Conservation (phyloP, 2,888 invertebrate genomes). For the Athripsodes cinereus region DNA sequence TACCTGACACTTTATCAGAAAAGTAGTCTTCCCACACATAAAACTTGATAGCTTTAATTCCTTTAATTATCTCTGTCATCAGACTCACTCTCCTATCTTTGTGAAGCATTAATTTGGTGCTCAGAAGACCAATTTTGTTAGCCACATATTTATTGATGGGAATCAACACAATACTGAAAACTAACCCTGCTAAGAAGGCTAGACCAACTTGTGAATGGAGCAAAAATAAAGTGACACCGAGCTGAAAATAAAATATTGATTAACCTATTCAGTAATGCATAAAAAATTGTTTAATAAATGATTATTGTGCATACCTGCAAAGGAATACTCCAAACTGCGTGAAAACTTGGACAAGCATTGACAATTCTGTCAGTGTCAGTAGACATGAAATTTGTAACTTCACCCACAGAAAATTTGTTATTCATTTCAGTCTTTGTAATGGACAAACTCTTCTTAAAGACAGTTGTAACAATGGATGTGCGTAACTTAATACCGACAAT, state of each 20-base stretch:
- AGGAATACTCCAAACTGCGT: constrained; percentile 95
- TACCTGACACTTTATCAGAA: constrained; percentile 60
- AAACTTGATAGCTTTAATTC: constrained; percentile 85
- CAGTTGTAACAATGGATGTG: constrained; percentile 73
- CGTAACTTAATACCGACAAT: constrained; percentile 82
- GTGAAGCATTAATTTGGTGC: constrained; percentile 79
- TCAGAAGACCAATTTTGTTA: constrained; percentile 78
- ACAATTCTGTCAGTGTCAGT: constrained; percentile 94
- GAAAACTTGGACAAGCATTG: constrained; percentile 94
- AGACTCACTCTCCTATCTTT: constrained; percentile 88
- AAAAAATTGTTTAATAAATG: too few relatives aligned
- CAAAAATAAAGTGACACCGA: constrained; percentile 73
- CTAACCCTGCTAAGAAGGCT: constrained; percentile 85
- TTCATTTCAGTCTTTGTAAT: constrained; percentile 45
- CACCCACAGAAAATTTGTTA: constrained; percentile 60
- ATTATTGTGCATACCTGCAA: constrained; percentile 57
- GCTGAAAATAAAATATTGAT: constrained; percentile 41
- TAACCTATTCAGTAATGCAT: too few relatives aligned
- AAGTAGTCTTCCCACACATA: constrained; percentile 94
- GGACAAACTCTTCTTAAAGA: constrained; percentile 60
- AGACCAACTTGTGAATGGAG: constrained; percentile 84
- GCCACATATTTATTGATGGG: constrained; percentile 91
- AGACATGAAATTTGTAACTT: constrained; percentile 95
- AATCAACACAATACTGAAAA: constrained; percentile 79
- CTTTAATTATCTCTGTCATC: constrained; percentile 79